Evolutionary conservation across 1,140 invertebrate genomes (phyloP), one percentile per base, ranked within the genome.

Genomic region (Zelostemma sp.): DNA sequence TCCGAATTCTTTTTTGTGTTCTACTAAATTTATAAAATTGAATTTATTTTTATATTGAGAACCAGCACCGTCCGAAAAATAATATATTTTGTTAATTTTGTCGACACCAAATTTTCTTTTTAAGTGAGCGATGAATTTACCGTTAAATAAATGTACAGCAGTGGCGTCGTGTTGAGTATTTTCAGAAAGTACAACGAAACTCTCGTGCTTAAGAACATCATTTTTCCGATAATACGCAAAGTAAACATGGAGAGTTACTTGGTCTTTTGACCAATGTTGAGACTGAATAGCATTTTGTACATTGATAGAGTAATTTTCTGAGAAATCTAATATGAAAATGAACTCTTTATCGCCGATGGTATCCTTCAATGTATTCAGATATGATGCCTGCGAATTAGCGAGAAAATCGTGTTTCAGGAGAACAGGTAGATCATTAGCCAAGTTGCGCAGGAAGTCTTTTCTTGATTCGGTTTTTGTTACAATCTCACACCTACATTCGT

Each of bases 251-350:
- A 63, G 4, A 9, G 53, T 66, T 73, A n/a, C n/a, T n/a, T n/a
- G n/a, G n/a, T n/a, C n/a, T n/a, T n/a, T n/a, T n/a, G n/a, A n/a
- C n/a, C n/a, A n/a, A n/a, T n/a, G n/a, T n/a, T n/a, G n/a, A n/a
- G n/a, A n/a, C n/a, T n/a, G n/a, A n/a, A n/a, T n/a, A 80, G 63
- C 70, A 68, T 80, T 68, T 54, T 79, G 73, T 11, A 77, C 49
- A 2, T 73, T 35, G 43, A 79, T 78, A 25, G 49, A 60, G 57
- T 70, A 82, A 54, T 81, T 79, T 68, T 81, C 64, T 28, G 71
- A 70, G 68, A 77, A 80, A 58, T 81, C 74, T 17, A 70, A 61
- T 8, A 55, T 15, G 1, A 65, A 47, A 6, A 74, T 15, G 65
- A 66, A 60, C n/a, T 68, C 60, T 17, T 16, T 21, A 8, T 67